A percentile compares a stretch with the other conserved stretches of the same genome.
Conservation (phyloP, 2,888 invertebrate genomes). For the Aphidoletes aphidimyza region DNA sequence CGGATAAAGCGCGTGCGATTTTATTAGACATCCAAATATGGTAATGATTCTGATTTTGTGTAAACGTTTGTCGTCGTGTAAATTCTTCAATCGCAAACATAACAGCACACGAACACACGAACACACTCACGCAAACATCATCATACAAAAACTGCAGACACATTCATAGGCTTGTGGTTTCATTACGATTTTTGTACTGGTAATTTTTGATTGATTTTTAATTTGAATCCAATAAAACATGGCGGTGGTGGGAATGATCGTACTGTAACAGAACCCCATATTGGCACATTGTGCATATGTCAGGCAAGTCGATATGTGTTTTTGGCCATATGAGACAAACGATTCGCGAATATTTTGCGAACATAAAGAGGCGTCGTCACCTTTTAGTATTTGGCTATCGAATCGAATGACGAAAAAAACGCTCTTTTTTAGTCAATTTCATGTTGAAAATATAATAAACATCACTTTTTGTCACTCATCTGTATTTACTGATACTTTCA, state of each 20-base stretch:
- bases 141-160: neutral
- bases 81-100: neutral
- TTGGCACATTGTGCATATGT: neutral
- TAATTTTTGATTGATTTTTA: neutral
- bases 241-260: no score
- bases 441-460: no score
- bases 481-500: neutral
- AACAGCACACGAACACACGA: neutral
- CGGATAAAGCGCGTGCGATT: neutral
- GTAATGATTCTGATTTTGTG: slow-evolving; percentile 38
- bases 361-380: neutral
- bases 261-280: neutral
- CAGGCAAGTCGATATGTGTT: neutral
- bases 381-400: no score
- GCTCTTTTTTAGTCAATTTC: neutral
- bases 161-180: neutral
- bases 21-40: slow-evolving; percentile 29
- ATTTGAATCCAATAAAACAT: neutral
- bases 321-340: neutral
- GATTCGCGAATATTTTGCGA: neutral
- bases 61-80: neutral
- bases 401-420: neutral
- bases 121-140: no score
- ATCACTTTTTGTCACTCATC: neutral
- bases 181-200: slow-evolving; percentile 17